Conservation (phyloP, 2,113 vertebrate species). For the Pagrus major region DNA sequence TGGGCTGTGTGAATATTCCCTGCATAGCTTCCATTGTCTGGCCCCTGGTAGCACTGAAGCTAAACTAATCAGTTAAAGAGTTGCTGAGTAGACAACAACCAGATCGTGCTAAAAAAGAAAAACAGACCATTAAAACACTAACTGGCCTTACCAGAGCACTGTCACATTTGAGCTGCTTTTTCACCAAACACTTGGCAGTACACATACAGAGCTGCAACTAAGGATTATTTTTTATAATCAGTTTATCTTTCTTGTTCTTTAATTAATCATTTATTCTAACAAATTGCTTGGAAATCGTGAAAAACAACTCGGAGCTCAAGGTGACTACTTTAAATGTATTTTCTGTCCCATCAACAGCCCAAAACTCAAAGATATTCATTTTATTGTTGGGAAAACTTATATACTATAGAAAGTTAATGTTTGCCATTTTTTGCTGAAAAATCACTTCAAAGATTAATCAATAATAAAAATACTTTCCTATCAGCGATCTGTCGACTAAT, state of each 20-base stretch:
- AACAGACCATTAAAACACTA: slow-evolving; percentile 65
- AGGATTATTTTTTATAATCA: neutral
- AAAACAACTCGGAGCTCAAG: neutral
- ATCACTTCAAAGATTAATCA: too few species aligned
- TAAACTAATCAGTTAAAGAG: slow-evolving; percentile 78
- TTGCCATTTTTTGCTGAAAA: too few species aligned
- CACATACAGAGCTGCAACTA: neutral
- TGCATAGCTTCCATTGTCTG: slow-evolving; percentile 67
- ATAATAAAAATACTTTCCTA: neutral
- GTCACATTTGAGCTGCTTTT: slow-evolving; percentile 12
- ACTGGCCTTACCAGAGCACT: slow-evolving; percentile 55
- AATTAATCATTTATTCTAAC: neutral
- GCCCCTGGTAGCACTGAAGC: slow-evolving; percentile 56
- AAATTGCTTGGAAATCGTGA: neutral
- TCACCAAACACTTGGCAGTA: neutral
- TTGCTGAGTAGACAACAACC: slow-evolving; percentile 75
- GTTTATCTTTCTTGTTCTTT: neutral
- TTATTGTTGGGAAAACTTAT: neutral
- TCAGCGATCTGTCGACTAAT: neutral
- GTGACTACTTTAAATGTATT: neutral
- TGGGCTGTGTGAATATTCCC: slow-evolving; percentile 64
- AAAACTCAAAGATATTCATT: neutral
- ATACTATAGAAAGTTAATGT: too few species aligned
- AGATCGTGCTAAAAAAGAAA: slow-evolving; percentile 55
- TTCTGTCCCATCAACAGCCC: neutral